Conservation (phyloP, 2,888 invertebrate species). For the Cephus pulcher region DNA sequence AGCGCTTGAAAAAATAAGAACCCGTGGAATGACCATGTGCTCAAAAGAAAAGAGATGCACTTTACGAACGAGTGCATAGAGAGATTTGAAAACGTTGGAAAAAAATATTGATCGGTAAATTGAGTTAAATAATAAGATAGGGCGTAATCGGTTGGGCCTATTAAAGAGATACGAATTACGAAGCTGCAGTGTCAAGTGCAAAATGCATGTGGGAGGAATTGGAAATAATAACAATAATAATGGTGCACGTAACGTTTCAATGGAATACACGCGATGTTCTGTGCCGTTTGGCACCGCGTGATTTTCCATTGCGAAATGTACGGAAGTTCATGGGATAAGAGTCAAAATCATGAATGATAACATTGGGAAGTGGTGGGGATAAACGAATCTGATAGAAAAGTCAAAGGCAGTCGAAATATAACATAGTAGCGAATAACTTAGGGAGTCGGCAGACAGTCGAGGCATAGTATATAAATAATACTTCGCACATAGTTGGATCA, state of each 20-base stretch:
- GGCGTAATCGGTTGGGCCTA: too few species aligned
- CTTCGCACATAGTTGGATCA: conserved; percentile 58
- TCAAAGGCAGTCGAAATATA: background rate
- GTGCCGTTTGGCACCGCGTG: background rate
- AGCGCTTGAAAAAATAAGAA: background rate
- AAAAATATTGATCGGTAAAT: background rate
- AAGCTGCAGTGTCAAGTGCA: too few species aligned
- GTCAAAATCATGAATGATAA: background rate
- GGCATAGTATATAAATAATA: conserved; percentile 59
- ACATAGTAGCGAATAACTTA: background rate
- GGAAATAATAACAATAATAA: background rate
- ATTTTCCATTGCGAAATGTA: background rate
- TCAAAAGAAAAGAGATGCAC: background rate
- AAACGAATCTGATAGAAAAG: background rate
- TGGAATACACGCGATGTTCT: background rate
- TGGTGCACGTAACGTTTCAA: background rate
- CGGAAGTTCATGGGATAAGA: background rate
- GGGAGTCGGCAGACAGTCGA: background rate
- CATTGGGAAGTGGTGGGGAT: background rate
- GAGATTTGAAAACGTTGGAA: background rate
- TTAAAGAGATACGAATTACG: too few species aligned
- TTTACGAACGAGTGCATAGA: background rate
- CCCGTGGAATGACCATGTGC: background rate
- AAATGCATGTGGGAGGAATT: background rate
- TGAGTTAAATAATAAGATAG: background rate